Evolutionary conservation across 2,888 invertebrate genomes (phyloP), one percentile per base, ranked within the genome.

Genomic region (Melinaea marsaeus): DNA sequence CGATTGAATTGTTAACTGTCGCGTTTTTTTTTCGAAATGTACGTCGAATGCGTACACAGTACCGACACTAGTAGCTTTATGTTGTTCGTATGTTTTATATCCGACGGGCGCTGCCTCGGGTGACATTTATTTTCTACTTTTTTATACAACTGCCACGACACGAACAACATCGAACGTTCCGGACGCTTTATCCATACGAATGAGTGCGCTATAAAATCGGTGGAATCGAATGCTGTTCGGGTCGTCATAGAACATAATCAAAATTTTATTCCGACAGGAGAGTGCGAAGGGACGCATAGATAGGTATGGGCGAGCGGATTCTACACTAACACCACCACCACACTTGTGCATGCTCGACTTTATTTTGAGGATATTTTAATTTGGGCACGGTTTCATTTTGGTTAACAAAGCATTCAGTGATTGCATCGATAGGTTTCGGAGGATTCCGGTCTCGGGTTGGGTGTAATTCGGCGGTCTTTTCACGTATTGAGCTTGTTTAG

Each of bases 401-500:
- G 89, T 81, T n/a, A 58, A 13, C 54, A 35, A 62, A 86, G 91
- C 91, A 90, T 91, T 91, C 90, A 91, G 90, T 91, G 91, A 90
- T 85, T 88, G 91, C 89, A 82, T 88, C 89, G 81, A 63, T 78
- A 81, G 83, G 83, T 59, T 45, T 45, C 47, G 57, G 75, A 72
- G 74, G 75, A 72, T 73, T 80, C 86, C 69, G 82, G 82, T 87
- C 85, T 65, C 85, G 86, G 87, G 77, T 77, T 58, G 59, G 56
- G 59, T 46, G 68, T 61, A 70, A 56, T 71, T 65, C 66, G 71
- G 62, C 62, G 70, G 69, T 65, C 58, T 58, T 76, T 76, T 84
- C 71, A 84, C 73, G 63, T 48, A 61, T 75, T 82, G 81, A 83
- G 86, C 81, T 82, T 86, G 80, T 85, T 78, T 92, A 99, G 99